Evolutionary conservation across 2,888 invertebrate species (phyloP).

Genomic region (Drosophila pegasa): DNA sequence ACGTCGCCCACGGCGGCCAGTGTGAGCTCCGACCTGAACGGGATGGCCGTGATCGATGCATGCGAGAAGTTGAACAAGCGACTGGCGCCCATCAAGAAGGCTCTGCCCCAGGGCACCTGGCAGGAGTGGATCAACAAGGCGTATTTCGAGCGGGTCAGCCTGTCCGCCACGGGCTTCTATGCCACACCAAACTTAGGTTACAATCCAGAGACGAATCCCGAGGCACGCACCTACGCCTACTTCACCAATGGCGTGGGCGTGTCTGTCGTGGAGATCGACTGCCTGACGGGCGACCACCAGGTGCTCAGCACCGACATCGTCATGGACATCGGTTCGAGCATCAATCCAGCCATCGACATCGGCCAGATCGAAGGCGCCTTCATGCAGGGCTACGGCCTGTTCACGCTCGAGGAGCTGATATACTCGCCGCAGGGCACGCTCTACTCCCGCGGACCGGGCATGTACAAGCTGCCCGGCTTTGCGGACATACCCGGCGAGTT

Average conservation of each 20-base stretch:
- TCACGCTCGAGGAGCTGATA: constrained; percentile 94
- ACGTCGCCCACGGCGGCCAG: constrained; percentile 96
- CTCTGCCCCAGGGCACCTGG: constrained; percentile 92
- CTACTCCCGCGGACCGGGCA: constrained; percentile 95
- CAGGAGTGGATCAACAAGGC: constrained; percentile 92
- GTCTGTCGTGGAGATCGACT: constrained; percentile 96
- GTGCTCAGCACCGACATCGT: constrained; percentile 96
- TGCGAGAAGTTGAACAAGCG: constrained; percentile 91
- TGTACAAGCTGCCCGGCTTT: constrained; percentile 97
- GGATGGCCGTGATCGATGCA: constrained; percentile 95
- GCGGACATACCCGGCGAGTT: constrained; percentile 96
- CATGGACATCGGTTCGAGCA: constrained; percentile 97
- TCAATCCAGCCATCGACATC: constrained; percentile 98
- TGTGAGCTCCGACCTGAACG: constrained; percentile 94
- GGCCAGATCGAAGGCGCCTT: constrained; percentile 98
- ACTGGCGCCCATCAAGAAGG: constrained; percentile 90
- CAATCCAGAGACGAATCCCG: constrained; percentile 88
- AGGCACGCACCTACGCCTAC: constrained; percentile 92
- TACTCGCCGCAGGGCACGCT: constrained; percentile 93
- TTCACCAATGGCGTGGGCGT: constrained; percentile 94
- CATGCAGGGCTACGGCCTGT: constrained; percentile 96
- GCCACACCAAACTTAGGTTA: constrained; percentile 91
- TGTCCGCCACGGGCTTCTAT: constrained; percentile 94
- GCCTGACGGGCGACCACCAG: constrained; percentile 96
- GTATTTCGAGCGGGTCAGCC: constrained; percentile 90